phyloP scores from a whole-genome alignment of 2,113 vertebrate genomes.

The Pseudorasbora parva region DNA sequence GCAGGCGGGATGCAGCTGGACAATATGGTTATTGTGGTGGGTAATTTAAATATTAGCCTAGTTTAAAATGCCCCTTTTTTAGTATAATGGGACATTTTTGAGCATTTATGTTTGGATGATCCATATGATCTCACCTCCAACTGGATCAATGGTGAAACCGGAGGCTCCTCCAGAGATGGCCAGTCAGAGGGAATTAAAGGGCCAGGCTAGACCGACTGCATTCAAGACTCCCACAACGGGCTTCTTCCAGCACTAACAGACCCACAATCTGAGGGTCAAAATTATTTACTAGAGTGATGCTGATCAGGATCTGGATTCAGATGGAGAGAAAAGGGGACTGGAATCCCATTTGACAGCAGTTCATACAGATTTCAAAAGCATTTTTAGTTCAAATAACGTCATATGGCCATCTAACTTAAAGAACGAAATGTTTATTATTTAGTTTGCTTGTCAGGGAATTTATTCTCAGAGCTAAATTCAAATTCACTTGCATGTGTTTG shows the following conservation, averaged over 20 bases:
- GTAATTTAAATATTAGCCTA: neutral
- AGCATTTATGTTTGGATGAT: neutral
- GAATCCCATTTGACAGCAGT: neutral
- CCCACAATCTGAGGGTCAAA: neutral
- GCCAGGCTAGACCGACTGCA: slow-evolving; percentile 42
- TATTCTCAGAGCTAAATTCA: neutral
- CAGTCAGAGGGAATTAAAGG: slow-evolving; percentile 39
- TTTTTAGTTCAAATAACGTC: neutral
- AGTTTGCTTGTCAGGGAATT: neutral
- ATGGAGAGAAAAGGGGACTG: slow-evolving; percentile 19
- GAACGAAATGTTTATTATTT: too few species aligned
- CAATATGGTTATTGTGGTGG: neutral
- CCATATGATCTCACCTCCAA: slow-evolving; percentile 40
- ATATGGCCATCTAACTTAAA: neutral
- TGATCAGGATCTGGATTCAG: slow-evolving; percentile 40
- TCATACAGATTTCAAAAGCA: neutral
- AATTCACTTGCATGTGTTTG: too few species aligned
- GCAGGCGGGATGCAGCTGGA: neutral
- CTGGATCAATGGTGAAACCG: slow-evolving; percentile 46
- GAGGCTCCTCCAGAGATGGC: slow-evolving; percentile 19
- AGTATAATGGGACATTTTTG: neutral
- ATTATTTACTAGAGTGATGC: slow-evolving; percentile 51
- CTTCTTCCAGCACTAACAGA: neutral
- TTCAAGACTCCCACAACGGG: neutral
- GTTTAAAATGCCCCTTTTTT: neutral